These are phyloP conservation scores for Masticophis lateralis DNA, from an alignment of 2,797 vertebrate genomes.

Conservation along the genomic window DNA sequence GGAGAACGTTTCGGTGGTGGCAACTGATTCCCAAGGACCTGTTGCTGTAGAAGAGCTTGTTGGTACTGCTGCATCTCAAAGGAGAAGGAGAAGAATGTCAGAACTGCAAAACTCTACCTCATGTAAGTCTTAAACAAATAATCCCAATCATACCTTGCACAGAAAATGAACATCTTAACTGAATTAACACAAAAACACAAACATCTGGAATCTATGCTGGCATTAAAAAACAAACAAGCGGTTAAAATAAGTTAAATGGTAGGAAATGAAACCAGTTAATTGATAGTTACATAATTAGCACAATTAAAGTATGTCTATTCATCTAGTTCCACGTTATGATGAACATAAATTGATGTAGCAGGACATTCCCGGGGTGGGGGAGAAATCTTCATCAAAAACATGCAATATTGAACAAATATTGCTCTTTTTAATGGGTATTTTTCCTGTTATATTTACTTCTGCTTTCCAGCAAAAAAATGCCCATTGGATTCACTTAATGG, in stretches of 20 bases:
- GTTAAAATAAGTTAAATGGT: neutral
- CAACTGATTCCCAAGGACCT: constrained; percentile 75
- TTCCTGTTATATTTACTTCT: neutral
- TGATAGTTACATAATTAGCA: neutral
- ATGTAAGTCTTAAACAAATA: rapidly evolving
- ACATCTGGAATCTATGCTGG: neutral
- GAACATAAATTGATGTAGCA: neutral
- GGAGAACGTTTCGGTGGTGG: constrained; percentile 72
- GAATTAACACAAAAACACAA: neutral
- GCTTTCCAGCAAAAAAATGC: neutral
- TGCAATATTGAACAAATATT: neutral
- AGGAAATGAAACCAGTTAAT: neutral
- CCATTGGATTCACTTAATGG: neutral
- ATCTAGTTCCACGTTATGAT: neutral
- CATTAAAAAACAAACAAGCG: neutral
- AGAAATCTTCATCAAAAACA: neutral
- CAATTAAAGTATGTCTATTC: neutral
- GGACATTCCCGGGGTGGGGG: neutral
- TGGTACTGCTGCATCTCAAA: constrained; percentile 91
- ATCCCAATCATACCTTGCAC: neutral
- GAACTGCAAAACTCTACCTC: rapidly evolving
- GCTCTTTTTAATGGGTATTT: neutral
- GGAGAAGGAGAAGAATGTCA: neutral
- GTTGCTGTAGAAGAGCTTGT: constrained; percentile 86
- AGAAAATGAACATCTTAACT: neutral